phyloP scores from a whole-genome alignment of 2,888 invertebrate species.

The Aporophyla nigra region DNA sequence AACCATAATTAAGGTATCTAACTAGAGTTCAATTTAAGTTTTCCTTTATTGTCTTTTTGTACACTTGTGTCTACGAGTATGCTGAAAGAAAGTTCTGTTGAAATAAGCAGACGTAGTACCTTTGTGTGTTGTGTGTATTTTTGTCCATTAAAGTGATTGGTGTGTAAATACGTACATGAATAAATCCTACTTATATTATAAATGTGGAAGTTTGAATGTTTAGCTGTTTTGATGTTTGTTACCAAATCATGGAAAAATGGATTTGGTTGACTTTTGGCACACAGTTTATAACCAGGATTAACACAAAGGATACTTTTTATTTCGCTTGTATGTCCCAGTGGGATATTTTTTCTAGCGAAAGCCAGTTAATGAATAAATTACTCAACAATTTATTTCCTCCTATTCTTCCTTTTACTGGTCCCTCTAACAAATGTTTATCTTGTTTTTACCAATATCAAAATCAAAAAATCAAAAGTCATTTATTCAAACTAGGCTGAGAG shows the following conservation, averaged over 20 bases:
- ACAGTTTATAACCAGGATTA: no score
- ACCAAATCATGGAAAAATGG: no score
- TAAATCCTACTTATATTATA: neutral
- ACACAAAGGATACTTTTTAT: no score
- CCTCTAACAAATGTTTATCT: neutral
- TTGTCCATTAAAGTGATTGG: no score
- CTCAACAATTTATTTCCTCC: no score
- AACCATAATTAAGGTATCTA: neutral
- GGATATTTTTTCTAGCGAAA: no score
- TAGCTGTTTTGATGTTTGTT: no score
- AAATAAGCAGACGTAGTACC: neutral
- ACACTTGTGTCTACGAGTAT: neutral
- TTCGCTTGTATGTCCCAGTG: no score
- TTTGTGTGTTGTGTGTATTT: neutral
- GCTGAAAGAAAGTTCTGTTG: neutral
- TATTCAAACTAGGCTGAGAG: no score
- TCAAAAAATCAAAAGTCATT: no score
- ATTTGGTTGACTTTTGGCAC: no score
- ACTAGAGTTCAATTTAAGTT: neutral
- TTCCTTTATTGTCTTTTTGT: neutral
- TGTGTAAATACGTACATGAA: neutral
- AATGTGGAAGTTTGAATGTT: no score
- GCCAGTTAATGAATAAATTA: neutral
- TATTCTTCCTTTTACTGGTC: neutral
- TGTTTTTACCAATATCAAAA: conserved; percentile 5